A percentile compares a stretch with the other conserved stretches of the same genome.
Evolutionary conservation across 1,140 invertebrate species (phyloP).

Genomic region (Cydia amplana): DNA sequence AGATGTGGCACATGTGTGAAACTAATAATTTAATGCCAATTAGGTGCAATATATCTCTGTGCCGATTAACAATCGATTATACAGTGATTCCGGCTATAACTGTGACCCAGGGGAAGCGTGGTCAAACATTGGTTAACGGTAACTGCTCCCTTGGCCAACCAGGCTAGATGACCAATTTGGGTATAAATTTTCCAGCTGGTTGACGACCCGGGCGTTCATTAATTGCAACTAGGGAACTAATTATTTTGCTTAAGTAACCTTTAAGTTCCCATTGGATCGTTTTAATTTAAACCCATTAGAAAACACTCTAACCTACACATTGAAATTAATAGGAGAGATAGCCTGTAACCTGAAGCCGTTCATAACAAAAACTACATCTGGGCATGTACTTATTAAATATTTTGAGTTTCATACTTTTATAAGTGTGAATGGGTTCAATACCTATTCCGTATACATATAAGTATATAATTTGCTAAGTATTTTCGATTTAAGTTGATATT

Average conservation of each 20-base stretch:
- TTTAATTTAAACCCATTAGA: too few relatives aligned
- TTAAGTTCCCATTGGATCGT: too few relatives aligned
- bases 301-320: too few relatives aligned
- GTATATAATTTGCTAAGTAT: too few relatives aligned
- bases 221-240: neutral
- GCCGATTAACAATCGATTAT: slow-evolving; percentile 4
- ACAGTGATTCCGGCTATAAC: neutral
- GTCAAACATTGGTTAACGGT: neutral
- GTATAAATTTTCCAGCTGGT: neutral
- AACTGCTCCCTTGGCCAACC: neutral
- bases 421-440: too few relatives aligned
- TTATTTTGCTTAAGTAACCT: neutral
- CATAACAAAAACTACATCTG: too few relatives aligned
- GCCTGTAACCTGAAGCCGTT: too few relatives aligned
- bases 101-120: neutral
- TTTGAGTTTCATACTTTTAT: too few relatives aligned
- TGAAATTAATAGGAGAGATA: too few relatives aligned
- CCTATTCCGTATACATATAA: too few relatives aligned
- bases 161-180: neutral
- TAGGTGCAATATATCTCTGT: slow-evolving; percentile 3
- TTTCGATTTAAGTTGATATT: too few relatives aligned
- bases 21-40: slow-evolving; percentile 4
- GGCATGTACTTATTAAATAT: too few relatives aligned
- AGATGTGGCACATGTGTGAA: neutral
- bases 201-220: neutral